Base-by-base conservation (phyloP, 2,888 invertebrate species). In the Coleophora deauratella region DNA sequence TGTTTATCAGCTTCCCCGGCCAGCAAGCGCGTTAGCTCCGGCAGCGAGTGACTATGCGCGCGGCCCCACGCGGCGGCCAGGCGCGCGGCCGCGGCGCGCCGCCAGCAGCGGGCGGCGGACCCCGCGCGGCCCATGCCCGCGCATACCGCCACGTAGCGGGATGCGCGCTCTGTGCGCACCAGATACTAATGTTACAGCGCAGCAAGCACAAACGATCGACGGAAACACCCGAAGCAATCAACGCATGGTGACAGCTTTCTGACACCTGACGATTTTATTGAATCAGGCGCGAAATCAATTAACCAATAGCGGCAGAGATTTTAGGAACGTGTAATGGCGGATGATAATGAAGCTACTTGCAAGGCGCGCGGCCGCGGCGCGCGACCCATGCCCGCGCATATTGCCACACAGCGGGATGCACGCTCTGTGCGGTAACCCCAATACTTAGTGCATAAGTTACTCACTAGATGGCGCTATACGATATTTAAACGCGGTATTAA, bases 371-470 rank as follows among this genome's bases (percentile, higher is more conserved):
- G 66, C 73, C 0, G 72, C 72, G 1, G 75, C 74, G 13, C 59
- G 11, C 62, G 57, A 3, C 38, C 41, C 73, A 79, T 79, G 2
- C 72, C 74, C 0, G 46, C 50, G 52, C 73, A 72, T 11, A 82
- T 45, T 0, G 53, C 30, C 47, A 78, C 78, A 61, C 76, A 80
- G 0, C 53, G 49, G 0, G 63, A 40, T 0, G 76, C 71, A 4
- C 68, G 66, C 0, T 65, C 76, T 77, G 51, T 0, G 40, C 2
- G 27, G n/a, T n/a, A n/a, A n/a, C n/a, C n/a, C n/a, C n/a, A n/a
- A n/a, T n/a, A n/a, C n/a, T n/a, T n/a, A n/a, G n/a, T n/a, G n/a
- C n/a, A n/a, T n/a, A n/a, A n/a, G n/a, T n/a, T n/a, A n/a, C n/a
- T n/a, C n/a, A n/a, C n/a, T n/a, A n/a, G n/a, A n/a, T n/a, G n/a